Evolutionary conservation across 92 coral and sea anemone species (phyloP), one percentile per base, ranked within the genome.

Genomic region (Epizoanthus rinbou): DNA sequence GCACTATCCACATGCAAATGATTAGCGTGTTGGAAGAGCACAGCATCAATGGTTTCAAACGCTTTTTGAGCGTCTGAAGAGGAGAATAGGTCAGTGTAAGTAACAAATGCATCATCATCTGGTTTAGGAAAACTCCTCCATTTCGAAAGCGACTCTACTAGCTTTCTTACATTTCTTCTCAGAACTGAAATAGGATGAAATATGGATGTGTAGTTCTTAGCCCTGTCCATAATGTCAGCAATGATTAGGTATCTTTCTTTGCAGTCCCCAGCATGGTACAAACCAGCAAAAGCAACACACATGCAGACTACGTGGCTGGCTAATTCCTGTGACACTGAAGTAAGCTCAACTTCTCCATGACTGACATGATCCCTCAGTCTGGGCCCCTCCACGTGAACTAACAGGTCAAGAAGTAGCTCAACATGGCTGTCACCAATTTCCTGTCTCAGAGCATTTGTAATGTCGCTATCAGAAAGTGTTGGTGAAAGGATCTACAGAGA

Each of bases 361-460:
- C 98, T 93, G 56, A 95, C 65, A 73, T 86, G 95, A 71, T 95
- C 98, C 63, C 98, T 85, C 6, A 93, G 65, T 57, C 98, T 81
- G 64, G 98, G 98, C 37, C 98, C 98, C 58, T 93, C 98, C 7
- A 86, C 79, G 64, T 95, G 95, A 18, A 91, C 98, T 65, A 95
- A 93, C 35, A 93, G 37, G 80, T 95, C 98, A 63, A 93, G 91
- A 58, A 95, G 85, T 81, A 93, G 88, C 50, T 95, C 96, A 50
- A 90, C 23, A 62, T 52, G 86, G 23, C 74, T 47, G 17, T 87
- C 91, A 63, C 98, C 98, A 52, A 93, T 81, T 58, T 86, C 89
- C 28, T 86, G 76, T 57, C 91, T 85, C 14, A 95, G 79, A 69
- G 86, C 86, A 72, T 95, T 95, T 56, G 45, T 81, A 28, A 94